Evolutionary conservation across 1,140 invertebrate genomes (phyloP).

Genomic region (Bicyclus anynana): DNA sequence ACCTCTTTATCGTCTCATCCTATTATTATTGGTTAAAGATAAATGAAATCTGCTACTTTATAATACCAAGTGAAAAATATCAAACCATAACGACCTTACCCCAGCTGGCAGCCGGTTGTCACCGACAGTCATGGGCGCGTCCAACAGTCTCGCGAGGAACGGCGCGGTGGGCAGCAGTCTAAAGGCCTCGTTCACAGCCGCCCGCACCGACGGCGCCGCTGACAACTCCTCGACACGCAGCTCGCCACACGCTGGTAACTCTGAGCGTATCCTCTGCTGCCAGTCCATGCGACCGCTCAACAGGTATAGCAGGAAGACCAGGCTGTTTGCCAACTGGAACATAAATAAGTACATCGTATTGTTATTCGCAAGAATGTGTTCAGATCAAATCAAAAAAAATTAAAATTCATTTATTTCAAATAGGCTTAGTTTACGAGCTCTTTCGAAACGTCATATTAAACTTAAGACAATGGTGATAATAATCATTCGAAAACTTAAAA

Average conservation of each 20-base stretch:
- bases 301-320: conserved; percentile 88
- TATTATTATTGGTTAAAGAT: no score
- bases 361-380: background rate
- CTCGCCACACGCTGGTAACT: conserved; percentile 80
- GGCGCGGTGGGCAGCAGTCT: conserved; percentile 90
- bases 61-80: background rate
- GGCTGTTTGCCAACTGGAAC: conserved; percentile 86
- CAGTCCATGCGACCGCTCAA: conserved; percentile 83
- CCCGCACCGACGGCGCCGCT: conserved; percentile 86
- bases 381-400: no score
- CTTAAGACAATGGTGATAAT: no score
- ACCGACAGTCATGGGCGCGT: conserved; percentile 85
- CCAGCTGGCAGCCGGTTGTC: conserved; percentile 88
- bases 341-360: conserved; percentile 3
- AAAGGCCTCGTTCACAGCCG: conserved; percentile 92
- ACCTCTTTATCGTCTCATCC: no score
- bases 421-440: no score
- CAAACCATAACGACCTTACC: conserved; percentile 74
- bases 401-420: no score
- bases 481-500: no score
- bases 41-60: background rate
- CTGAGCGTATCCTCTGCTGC: conserved; percentile 87
- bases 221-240: conserved; percentile 80
- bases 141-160: conserved; percentile 87
- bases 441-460: no score